phyloP scores from a whole-genome alignment of 1,140 invertebrate genomes.

The Calycopis cecrops region DNA sequence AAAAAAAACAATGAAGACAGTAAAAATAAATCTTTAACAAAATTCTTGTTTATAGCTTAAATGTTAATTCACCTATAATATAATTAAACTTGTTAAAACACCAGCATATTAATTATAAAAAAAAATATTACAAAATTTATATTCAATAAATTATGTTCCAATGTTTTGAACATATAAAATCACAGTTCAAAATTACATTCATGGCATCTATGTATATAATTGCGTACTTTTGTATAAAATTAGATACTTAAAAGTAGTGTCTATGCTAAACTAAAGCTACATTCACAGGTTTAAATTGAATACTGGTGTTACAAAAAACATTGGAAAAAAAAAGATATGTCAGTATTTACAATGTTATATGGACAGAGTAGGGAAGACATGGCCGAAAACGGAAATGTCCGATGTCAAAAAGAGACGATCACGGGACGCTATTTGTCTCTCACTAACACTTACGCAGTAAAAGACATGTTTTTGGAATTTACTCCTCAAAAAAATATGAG shows the following conservation, averaged over 20 bases:
- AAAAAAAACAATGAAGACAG: not conserved
- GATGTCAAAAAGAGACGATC: too few species aligned
- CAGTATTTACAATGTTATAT: not conserved
- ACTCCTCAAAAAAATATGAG: too few species aligned
- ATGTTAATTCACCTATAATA: not conserved
- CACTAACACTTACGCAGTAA: too few species aligned
- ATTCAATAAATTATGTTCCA: conserved; percentile 47
- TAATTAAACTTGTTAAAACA: conserved; percentile 6
- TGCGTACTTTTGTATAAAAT: conserved; percentile 38
- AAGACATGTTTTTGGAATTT: too few species aligned
- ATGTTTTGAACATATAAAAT: conserved; percentile 66
- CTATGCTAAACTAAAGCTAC: conserved; percentile 41
- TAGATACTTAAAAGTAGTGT: conserved; percentile 39
- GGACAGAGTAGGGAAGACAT: too few species aligned
- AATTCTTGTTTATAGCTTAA: conserved; percentile 1
- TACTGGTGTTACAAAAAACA: conserved; percentile 13
- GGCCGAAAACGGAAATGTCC: too few species aligned
- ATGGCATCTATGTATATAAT: conserved; percentile 59
- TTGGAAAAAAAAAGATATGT: conserved; percentile 18
- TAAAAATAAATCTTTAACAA: conserved; percentile 1
- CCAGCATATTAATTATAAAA: conserved; percentile 15
- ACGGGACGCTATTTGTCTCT: too few species aligned
- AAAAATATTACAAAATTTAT: not conserved
- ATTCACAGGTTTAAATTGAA: not conserved
- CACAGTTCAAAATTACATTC: conserved; percentile 70